Conservation (phyloP, 2,797 vertebrate species). For the Coccyzus lansbergi region DNA sequence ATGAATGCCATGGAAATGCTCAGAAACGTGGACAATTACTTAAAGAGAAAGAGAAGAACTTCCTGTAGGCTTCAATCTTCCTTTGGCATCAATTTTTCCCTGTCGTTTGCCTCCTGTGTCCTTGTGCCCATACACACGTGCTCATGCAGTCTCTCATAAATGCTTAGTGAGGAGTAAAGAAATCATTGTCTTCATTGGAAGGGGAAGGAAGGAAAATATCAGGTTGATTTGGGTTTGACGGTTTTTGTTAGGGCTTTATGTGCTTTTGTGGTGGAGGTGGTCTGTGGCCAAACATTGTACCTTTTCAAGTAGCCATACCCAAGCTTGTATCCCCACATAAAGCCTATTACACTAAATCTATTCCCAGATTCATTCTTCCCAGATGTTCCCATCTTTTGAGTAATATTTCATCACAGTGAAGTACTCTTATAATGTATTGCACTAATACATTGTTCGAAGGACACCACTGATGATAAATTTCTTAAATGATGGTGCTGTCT, state of each 20-base stretch:
- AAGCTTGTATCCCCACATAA: conserved; percentile 15
- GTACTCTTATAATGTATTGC: conserved; percentile 76
- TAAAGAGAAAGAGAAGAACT: background rate
- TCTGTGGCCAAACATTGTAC: background rate
- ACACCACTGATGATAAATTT: conserved; percentile 79
- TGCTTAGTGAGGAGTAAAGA: background rate
- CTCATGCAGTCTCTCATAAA: accelerated
- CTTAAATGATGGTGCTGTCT: conserved; percentile 80
- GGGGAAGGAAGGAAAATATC: background rate
- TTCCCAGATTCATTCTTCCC: conserved; percentile 70
- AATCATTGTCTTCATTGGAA: background rate
- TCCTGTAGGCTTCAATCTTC: background rate
- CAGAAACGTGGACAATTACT: background rate
- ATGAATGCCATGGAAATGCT: background rate
- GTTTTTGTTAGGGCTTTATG: background rate
- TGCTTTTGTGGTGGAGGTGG: background rate
- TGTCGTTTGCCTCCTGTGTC: accelerated
- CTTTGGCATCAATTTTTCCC: background rate
- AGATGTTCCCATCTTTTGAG: conserved; percentile 73
- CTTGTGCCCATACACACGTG: background rate
- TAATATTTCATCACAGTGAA: conserved; percentile 73
- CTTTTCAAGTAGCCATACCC: background rate
- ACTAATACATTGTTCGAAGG: conserved; percentile 78
- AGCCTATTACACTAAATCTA: conserved; percentile 54
- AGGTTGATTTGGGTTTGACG: background rate